Conservation (phyloP, 1,140 invertebrate genomes). For the Heterodera schachtii region DNA sequence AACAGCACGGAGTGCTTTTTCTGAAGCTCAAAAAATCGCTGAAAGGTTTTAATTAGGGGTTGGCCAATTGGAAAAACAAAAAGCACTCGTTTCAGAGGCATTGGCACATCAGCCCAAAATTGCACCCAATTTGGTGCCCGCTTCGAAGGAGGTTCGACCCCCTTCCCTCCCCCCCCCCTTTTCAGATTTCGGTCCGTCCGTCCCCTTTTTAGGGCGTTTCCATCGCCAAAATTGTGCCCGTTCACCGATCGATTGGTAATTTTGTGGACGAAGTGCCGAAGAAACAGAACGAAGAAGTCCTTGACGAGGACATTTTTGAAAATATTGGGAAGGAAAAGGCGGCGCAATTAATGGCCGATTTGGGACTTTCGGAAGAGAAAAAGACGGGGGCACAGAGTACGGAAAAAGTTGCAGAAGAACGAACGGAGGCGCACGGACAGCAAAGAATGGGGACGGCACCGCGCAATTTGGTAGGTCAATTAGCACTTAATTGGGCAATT, state of each 20-base stretch:
- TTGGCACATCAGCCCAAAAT: neutral
- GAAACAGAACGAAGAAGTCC: neutral
- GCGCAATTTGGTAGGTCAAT: neutral
- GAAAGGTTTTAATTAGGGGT: neutral
- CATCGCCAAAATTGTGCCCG: neutral
- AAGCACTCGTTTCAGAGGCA: neutral
- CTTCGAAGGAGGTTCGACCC: neutral
- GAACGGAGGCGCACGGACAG: neutral
- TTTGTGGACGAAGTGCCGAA: neutral
- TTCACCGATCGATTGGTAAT: neutral
- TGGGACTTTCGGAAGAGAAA: neutral
- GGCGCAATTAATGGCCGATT: neutral
- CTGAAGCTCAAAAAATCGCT: neutral
- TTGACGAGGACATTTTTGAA: neutral
- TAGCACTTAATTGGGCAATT: too few species aligned
- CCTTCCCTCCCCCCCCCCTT: neutral
- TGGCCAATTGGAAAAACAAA: too few species aligned
- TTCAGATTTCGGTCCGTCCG: neutral
- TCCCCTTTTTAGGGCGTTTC: neutral
- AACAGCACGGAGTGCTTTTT: neutral
- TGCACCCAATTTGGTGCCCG: neutral
- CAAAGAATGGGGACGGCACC: neutral
- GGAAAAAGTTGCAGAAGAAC: neutral
- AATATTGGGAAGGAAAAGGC: neutral
- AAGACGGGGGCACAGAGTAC: neutral